Evolutionary conservation across 2,888 invertebrate genomes (phyloP), one percentile per base, ranked within the genome.

Genomic region (Ernsta delagoae): DNA sequence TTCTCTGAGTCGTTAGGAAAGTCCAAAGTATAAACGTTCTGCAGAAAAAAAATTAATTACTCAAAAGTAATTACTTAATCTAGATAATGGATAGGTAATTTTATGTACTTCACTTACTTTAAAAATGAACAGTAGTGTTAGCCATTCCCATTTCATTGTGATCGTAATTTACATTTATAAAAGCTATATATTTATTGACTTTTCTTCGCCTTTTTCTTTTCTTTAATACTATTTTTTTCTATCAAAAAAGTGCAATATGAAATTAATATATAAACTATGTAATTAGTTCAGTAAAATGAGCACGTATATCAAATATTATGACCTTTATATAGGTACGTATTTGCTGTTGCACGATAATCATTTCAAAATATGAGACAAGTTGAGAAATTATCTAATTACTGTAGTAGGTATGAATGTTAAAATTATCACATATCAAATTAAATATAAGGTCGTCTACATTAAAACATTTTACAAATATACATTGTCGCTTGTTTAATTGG

Each of bases 351-450:
- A 57, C 59, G 36, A 61, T 62, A 11, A 56, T 3, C 31, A 31
- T 68, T 68, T 59, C 68, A 68, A 63, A 68, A 62, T 68, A 7
- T 61, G 12, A 36, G 34, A 34, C 43, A 8, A n/a, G 54, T 61
- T 66, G 41, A 9, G 34, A 8, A 66, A 60, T 41, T 9, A n/a
- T 4, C 8, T n/a, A 41, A 1, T 64, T 45, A 16, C 8, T 50
- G 50, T 34, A 8, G 41, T 63, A 45, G 6, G 1, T 12, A 64
- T 9, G 7, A 43, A 11, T 43, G n/a, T n/a, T n/a, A 3, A 5
- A 39, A 43, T 9, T 8, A 9, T 9, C 43, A 41, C 8, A 43
- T 8, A 9, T 9, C 43, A 41, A 41, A 41, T 8, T 8, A 3
- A 41, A 41, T 8, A 41, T 0, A 2, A 41, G 5, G 41, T 6